Base-by-base conservation (phyloP, 2,797 vertebrate species). In the Enteromius thamalakanensis region DNA sequence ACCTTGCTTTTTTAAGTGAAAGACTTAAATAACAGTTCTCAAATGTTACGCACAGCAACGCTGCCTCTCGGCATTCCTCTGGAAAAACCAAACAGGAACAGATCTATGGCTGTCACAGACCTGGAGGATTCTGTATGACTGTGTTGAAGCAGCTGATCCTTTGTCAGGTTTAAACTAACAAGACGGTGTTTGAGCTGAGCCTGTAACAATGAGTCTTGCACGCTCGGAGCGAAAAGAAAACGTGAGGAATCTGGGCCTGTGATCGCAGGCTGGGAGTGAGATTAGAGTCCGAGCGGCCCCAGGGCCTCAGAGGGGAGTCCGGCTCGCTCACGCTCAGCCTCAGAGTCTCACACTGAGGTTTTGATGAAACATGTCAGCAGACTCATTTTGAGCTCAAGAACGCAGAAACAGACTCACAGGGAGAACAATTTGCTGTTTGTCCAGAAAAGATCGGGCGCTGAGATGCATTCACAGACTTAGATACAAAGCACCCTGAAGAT, bases 121-220 rank as follows among this genome's bases (percentile, higher is more conserved):
- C 83, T 87, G 75, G 72, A 87, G 70, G 82, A 84, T 70, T 76
- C 40, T 81, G 55, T 11, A 51, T 58, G 58, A 60, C 81, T 82
- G 75, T 87, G 87, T 88, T 87, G 79, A 86, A 85, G 70, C 86
- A 87, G 85, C 86, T 87, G 85, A 89, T 86, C 86, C 86, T 85
- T 80, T 87, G 79, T 89, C 78, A 76, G 51, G 55, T 85, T 62
- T 88, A 88, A 87, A 87, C 82, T 76, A 88, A 87, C 85, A 86
- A n/a, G 34, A 75, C 76, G 15, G 86, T 32, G 64, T 85, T 78
- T 65, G 80, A 83, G 80, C 82, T 86, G 86, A 86, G 84, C 86
- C 81, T 58, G 14, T 51, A 86, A 88, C 85, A 87, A 87, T 84
- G 82, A 82, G 62, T 40, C 78, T 72, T 78, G 71, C 86, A 86